Base-by-base conservation (phyloP, 2,797 vertebrate genomes). In the Syncerus caffer region DNA sequence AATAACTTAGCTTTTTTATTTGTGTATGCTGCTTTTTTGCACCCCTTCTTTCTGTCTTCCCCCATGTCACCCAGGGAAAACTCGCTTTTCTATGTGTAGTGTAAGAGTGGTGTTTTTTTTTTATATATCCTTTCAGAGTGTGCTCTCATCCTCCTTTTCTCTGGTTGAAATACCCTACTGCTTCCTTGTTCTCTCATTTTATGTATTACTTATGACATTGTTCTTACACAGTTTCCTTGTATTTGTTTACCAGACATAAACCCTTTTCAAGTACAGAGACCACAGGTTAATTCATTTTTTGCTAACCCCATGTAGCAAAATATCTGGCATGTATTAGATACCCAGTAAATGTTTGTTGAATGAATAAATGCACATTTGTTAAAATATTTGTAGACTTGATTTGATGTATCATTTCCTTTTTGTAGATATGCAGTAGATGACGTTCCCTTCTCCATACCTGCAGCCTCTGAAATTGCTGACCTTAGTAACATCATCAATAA, bases 401-500 rank as follows among this genome's bases (percentile, higher is more conserved):
- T 82, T 89, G 50, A 94, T 42, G 13, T 96, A 55, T 90, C 21
- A 11, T 94, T 95, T 97, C 64, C 27, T 96, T 58, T 96, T 98
- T 97, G n/a, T 90, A 99, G 99, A 98, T 99, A 99, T 95, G 96
- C 98, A 1, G 98, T 99, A 55, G 99, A 99, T 96, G 99, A 99
- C 98, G 99, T 99, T 55, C 99, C 99, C 0, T 99, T 99, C 98
- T 99, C 99, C 96, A 99, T 99, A 97, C 99, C 99, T 42, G 99
- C 99, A 53, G 90, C 89, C 7, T 99, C 99, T 53, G 99, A 99
- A 98, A 98, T 99, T 89, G 80, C 98, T 62, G 99, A 99, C 89
- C 99, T 99, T 98, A 99, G 99, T 98, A 99, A 99, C 58, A 98
- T 99, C 96, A 99, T 99, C 98, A 99, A 99, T 98, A 99, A 99